Base-by-base conservation (phyloP, 2,797 vertebrate species). In the Channallabes apus region DNA sequence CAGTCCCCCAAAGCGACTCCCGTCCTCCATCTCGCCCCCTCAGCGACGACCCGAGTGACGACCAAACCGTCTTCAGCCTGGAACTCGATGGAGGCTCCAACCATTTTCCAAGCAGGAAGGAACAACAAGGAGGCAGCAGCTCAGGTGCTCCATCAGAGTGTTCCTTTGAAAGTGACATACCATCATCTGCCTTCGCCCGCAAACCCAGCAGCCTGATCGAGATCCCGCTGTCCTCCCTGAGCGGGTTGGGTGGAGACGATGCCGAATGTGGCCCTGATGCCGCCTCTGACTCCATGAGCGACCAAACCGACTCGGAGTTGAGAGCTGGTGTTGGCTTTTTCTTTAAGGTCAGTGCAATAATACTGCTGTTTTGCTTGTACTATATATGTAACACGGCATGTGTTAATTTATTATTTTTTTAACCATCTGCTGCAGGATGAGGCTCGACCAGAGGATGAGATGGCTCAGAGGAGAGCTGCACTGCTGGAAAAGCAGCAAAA, bases 401-500 rank as follows among this genome's bases (percentile, higher is more conserved):
- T 29, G 1, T 0, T 2, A 73, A 15, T 14, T 38, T 54, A 54
- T 54, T 3, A 3, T 12, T 56, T 35, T 62, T 59, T 2, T 51
- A 82, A 20, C 15, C 11, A 58, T 78, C 29, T 71, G 41, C 88
- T 90, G 90, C 92, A 98, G 92, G 96, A 95, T 12, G 94, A 95
- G 80, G 95, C 93, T 77, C 95, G 94, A 51, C 92, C 96, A 0
- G 97, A 97, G 80, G 96, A 96, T 11, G 97, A 97, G 89, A 98
- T 98, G 97, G 97, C 96, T 2, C 96, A 96, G 87, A 94, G 95
- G 88, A 94, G 93, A 88, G 97, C 97, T 29, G 96, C 94, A 56
- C 86, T 98, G 86, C 89, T 98, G 69, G 96, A 97, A 88, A 96
- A 96, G 83, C 97, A 98, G 87, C 96, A 97, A 91, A 97, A 96